These are phyloP conservation scores for Cheiracanthium punctorium DNA, from an alignment of 2,888 invertebrate genomes.

Conservation along the genomic window DNA sequence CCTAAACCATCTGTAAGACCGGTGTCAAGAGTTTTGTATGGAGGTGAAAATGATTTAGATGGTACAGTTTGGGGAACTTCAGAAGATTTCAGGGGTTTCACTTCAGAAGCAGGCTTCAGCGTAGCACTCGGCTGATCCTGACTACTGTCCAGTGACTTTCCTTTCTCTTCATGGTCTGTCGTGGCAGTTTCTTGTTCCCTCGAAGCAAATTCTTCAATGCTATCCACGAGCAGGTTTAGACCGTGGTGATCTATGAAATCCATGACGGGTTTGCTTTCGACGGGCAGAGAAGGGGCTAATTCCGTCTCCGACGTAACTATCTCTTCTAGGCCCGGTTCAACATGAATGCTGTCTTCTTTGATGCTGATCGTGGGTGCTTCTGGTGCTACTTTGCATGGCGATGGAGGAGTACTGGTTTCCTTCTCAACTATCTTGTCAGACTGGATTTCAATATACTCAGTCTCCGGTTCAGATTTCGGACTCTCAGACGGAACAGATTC, in stretches of 20 bases:
- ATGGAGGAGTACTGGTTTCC: neutral
- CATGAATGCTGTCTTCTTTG: slow-evolving; percentile 36
- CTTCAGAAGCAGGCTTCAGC: neutral
- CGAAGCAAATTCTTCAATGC: slow-evolving; percentile 83
- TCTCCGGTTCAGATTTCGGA: slow-evolving; percentile 48
- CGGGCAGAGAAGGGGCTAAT: slow-evolving; percentile 65
- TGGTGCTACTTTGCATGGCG: neutral
- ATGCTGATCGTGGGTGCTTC: slow-evolving; percentile 15
- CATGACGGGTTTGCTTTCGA: slow-evolving; percentile 70
- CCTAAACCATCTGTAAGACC: slow-evolving; percentile 78
- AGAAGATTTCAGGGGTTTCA: neutral
- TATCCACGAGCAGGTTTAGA: slow-evolving; percentile 87
- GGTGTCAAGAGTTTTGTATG: slow-evolving; percentile 58
- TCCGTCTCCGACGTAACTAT: slow-evolving; percentile 60
- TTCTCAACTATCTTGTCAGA: neutral
- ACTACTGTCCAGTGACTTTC: neutral
- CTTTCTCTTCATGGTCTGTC: slow-evolving; percentile 2
- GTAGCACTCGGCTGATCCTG: neutral
- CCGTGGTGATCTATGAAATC: slow-evolving; percentile 77
- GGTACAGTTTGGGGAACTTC: neutral
- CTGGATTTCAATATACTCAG: neutral
- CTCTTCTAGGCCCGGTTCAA: slow-evolving; percentile 59
- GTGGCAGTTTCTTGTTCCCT: slow-evolving; percentile 51
- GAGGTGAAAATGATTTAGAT: slow-evolving; percentile 30
- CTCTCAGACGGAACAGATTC: slow-evolving; percentile 57